Base-by-base conservation (phyloP, 2,888 invertebrate species). In the Pristionchus arcanus region DNA sequence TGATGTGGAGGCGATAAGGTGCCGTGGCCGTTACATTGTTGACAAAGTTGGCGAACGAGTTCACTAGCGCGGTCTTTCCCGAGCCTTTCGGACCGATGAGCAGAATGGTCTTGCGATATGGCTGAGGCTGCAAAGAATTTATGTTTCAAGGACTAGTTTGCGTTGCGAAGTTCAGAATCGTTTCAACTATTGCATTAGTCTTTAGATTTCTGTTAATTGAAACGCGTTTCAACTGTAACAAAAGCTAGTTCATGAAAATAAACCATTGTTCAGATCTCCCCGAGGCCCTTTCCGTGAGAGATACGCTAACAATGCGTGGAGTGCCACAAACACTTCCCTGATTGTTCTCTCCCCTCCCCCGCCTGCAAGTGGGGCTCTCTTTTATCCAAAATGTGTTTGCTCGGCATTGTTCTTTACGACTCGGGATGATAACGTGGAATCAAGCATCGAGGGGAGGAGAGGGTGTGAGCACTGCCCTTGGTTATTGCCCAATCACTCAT, bases 31-130 rank as follows among this genome's bases (percentile, higher is more conserved):
- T 66, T 3, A 89, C 89, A 66, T 89, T 89, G 42, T 89, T 89
- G 42, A 89, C 66, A 31, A 89, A 83, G 49, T 89, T 89, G n/a
- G 89, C 89, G 83, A 89, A 89, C n/a, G 89, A 89, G 49, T 89
- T 89, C 19, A 89, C 83, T 19, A 89, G 83, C 21, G 89, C 81
- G 2, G 89, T 89, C 28, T 89, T 89, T 28, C 89, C 89, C 63
- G 81, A 89, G n/a, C 37, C 21, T n/a, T 66, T 81, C 31, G 89
- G 83, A 19, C 89, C 89, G n/a, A 89, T 63, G 4, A 89, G 68
- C 63, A 89, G 66, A 19, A 83, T 55, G 25, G 89, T 81, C 83
- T 89, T 89, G 2, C 89, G 81, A 21, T 59, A 89, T 15, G 81
- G 63, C 28, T 89, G 63, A 4, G 83, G 42, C 89, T 89, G 59